These are phyloP conservation scores for Channallabes apus DNA, from an alignment of 2,797 vertebrate species.

Conservation along the genomic window DNA sequence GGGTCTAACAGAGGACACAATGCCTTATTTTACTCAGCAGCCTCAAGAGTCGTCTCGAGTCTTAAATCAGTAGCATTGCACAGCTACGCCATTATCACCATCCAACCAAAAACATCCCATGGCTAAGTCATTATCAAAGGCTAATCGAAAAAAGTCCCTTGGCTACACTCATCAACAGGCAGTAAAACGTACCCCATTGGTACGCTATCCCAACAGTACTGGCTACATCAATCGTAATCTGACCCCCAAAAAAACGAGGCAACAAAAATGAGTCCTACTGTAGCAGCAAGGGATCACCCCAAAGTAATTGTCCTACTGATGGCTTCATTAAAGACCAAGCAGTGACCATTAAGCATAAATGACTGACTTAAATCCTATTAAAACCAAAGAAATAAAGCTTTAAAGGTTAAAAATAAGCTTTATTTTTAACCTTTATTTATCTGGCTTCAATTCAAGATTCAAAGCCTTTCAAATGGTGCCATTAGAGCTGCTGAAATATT, in stretches of 20 bases:
- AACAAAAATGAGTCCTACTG: background rate
- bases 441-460: background rate
- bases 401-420: background rate
- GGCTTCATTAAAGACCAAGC: background rate
- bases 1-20: background rate
- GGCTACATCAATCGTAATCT: too few species aligned
- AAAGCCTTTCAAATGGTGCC: background rate
- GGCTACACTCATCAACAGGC: background rate
- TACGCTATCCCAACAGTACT: background rate
- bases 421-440: background rate
- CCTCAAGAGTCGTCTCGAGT: background rate
- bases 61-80: background rate
- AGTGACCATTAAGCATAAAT: background rate
- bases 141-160: background rate
- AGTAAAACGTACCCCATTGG: background rate
- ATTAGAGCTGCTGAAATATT: slow-evolving; percentile 12
- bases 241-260: background rate
- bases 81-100: background rate
- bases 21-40: background rate
- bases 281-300: background rate
- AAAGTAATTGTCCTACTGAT: background rate
- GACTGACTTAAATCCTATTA: background rate
- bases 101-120: background rate
- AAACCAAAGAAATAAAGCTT: background rate
- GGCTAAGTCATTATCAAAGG: background rate